Evolutionary conservation across 2,888 invertebrate species (phyloP).

Genomic region (Glyphotaelius pellucidus): DNA sequence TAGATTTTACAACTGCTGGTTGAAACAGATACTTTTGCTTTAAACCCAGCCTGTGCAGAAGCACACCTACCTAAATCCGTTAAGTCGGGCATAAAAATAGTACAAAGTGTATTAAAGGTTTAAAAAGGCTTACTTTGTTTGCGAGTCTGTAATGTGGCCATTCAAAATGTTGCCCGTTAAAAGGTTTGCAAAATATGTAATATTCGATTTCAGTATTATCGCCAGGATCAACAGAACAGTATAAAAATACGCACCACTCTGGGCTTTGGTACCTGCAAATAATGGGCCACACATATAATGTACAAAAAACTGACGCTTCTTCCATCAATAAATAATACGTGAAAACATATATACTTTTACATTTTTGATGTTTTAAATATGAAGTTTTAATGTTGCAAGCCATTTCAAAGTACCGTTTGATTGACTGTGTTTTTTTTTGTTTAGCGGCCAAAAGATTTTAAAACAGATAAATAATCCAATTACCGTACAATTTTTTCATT

Average conservation of each 20-base stretch:
- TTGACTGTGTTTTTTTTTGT: too few species aligned
- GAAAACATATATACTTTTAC: too few species aligned
- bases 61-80: background rate
- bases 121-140: background rate
- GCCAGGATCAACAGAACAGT: background rate
- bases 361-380: too few species aligned
- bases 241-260: background rate
- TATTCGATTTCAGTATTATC: background rate
- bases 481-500: too few species aligned
- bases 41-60: background rate
- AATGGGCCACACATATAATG: background rate
- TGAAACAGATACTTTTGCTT: background rate
- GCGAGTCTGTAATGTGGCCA: background rate
- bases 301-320: background rate
- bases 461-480: too few species aligned
- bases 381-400: too few species aligned
- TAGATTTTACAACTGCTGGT: background rate
- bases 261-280: background rate
- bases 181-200: background rate
- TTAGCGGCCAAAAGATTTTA: too few species aligned
- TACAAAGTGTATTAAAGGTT: background rate
- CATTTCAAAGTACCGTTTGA: too few species aligned
- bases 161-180: background rate
- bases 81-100: conserved; percentile 14
- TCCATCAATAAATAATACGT: background rate